These are phyloP conservation scores for Setipinna tenuifilis DNA, from an alignment of 2,797 vertebrate species.

Conservation along the genomic window DNA sequence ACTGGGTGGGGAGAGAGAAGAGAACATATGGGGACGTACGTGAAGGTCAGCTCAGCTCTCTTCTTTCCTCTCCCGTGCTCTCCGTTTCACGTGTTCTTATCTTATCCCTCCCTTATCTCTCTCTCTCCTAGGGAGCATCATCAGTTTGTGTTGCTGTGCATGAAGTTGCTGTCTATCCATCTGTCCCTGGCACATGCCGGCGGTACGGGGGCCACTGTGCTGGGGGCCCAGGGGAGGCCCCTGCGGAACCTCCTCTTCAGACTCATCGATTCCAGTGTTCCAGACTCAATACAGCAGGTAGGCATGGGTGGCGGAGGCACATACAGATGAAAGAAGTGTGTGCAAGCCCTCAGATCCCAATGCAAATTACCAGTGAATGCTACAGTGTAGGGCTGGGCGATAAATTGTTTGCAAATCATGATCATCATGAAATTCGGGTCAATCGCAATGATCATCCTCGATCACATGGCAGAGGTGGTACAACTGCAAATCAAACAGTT, in stretches of 20 bases:
- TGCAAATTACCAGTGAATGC: too few species aligned
- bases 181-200: constrained; percentile 83
- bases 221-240: constrained; percentile 79
- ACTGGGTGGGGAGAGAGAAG: constrained; percentile 30
- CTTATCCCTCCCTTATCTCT: background rate
- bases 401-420: too few species aligned
- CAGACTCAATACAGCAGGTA: constrained; percentile 83
- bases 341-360: too few species aligned
- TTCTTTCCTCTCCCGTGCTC: background rate
- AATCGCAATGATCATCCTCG: too few species aligned
- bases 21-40: constrained; percentile 33
- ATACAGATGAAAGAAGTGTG: background rate
- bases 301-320: background rate
- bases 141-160: constrained; percentile 81
- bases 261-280: constrained; percentile 81
- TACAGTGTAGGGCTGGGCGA: too few species aligned
- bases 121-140: constrained; percentile 76
- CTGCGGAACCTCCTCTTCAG: constrained; percentile 82
- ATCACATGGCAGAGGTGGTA: too few species aligned
- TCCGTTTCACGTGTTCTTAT: background rate
- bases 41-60: constrained; percentile 31
- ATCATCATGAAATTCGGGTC: too few species aligned
- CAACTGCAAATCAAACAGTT: too few species aligned
- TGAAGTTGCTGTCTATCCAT: constrained; percentile 83
- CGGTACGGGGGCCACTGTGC: constrained; percentile 78